Evolutionary conservation across 2,888 invertebrate species (phyloP).

Genomic region (Poecilus cupreus): DNA sequence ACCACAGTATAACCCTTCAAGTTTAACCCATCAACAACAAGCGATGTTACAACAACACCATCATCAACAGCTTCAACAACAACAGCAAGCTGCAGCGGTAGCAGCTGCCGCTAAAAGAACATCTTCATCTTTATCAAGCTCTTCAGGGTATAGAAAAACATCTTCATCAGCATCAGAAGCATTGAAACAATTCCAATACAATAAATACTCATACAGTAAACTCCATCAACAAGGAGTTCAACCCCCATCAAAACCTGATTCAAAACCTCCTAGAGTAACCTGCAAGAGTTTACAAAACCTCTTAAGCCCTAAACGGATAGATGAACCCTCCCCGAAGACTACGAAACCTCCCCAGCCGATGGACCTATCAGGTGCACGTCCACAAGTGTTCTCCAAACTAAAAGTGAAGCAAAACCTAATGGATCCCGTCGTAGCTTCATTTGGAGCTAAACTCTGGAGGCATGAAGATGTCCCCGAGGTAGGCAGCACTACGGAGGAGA

Average conservation of each 20-base stretch:
- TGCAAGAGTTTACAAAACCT: conserved; percentile 78
- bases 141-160: conserved; percentile 10
- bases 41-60: conserved; percentile 65
- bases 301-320: conserved; percentile 73
- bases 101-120: conserved; percentile 41
- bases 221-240: conserved; percentile 51
- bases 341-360: conserved; percentile 68
- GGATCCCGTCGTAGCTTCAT: conserved; percentile 70
- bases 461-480: conserved; percentile 78
- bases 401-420: conserved; percentile 73
- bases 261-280: conserved; percentile 59
- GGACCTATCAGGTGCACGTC: conserved; percentile 70
- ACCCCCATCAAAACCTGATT: conserved; percentile 53
- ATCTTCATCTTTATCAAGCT: conserved; percentile 38
- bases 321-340: conserved; percentile 50
- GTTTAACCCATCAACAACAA: conserved; percentile 63
- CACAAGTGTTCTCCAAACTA: conserved; percentile 69
- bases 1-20: conserved; percentile 67
- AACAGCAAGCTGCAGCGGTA: conserved; percentile 64
- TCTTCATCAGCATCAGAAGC: conserved; percentile 6
- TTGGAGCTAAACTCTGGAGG: conserved; percentile 67
- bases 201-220: conserved; percentile 65
- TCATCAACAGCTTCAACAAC: conserved; percentile 67
- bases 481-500: conserved; percentile 79
- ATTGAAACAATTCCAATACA: conserved; percentile 57